Conservation (phyloP, 2,888 invertebrate species). For the Carterocephalus palaemon region DNA sequence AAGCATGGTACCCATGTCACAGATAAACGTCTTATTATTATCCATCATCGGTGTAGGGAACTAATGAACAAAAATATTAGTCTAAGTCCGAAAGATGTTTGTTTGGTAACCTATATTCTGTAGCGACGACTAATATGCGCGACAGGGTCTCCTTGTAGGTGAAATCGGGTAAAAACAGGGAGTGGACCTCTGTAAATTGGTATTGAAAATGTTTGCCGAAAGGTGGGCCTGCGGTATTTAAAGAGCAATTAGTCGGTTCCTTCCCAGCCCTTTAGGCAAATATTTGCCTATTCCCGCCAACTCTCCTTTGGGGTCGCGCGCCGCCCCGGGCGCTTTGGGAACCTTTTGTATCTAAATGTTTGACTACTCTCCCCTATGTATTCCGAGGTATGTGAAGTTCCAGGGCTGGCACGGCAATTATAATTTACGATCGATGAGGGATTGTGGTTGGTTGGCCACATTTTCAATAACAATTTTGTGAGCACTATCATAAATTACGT, state of each 20-base stretch:
- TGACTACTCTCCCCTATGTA: constrained; percentile 64
- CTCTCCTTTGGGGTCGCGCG: constrained; percentile 65
- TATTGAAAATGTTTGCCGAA: constrained; percentile 68
- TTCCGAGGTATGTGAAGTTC: constrained; percentile 51
- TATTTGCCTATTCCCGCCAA: constrained; percentile 76
- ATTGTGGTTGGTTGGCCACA: constrained; percentile 4
- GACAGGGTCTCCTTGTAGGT: constrained; percentile 32
- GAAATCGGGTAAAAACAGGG: constrained; percentile 51
- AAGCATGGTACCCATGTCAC: background rate
- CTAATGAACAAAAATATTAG: constrained; percentile 42
- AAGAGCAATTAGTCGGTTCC: constrained; percentile 77
- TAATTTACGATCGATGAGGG: constrained; percentile 26
- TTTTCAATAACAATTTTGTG: background rate
- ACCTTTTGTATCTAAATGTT: constrained; percentile 69
- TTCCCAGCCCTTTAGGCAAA: constrained; percentile 70
- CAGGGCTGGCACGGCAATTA: constrained; percentile 49
- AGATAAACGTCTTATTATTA: constrained; percentile 7
- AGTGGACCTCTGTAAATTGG: constrained; percentile 68
- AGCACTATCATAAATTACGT: too few species aligned
- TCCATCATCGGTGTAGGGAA: constrained; percentile 14
- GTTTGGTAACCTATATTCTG: constrained; percentile 50
- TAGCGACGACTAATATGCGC: constrained; percentile 35
- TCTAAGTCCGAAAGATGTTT: constrained; percentile 50
- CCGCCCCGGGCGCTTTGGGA: constrained; percentile 64
- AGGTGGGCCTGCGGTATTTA: constrained; percentile 73